Conservation (phyloP, 2,888 invertebrate species). For the Criorhina ranunculi region DNA sequence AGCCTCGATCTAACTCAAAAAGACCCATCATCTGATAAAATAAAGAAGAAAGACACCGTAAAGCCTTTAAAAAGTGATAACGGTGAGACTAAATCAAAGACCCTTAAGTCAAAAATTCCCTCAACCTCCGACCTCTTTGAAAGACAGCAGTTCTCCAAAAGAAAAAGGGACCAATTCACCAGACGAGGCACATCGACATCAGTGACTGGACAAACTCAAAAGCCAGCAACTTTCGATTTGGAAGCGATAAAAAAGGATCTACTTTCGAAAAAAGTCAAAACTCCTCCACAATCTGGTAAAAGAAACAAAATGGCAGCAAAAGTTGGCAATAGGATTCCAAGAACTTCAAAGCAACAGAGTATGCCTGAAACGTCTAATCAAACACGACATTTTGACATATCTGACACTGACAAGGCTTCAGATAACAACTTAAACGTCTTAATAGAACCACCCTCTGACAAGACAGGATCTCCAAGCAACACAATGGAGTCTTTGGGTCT, state of each 20-base stretch:
- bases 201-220: constrained; percentile 11
- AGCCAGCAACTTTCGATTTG: constrained; percentile 34
- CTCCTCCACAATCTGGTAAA: constrained; percentile 16
- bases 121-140: constrained; percentile 29
- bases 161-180: constrained; percentile 25
- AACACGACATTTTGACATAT: too few species aligned
- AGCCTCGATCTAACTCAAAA: background rate
- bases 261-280: constrained; percentile 33
- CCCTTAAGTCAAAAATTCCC: constrained; percentile 10
- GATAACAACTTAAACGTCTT: too few species aligned
- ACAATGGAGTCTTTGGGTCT: background rate
- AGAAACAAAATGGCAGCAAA: constrained; percentile 4
- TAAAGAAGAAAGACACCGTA: background rate
- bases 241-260: constrained; percentile 61
- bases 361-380: too few species aligned
- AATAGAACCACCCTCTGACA: too few species aligned
- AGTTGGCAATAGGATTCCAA: too few species aligned
- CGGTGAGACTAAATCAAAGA: constrained; percentile 10
- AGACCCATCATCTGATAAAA: background rate
- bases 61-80: background rate
- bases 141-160: constrained; percentile 2
- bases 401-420: too few species aligned
- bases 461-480: background rate
- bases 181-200: constrained; percentile 46
- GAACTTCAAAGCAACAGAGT: too few species aligned